Evolutionary conservation across 1,140 invertebrate genomes (phyloP).

Genomic region (Tribolium madens): DNA sequence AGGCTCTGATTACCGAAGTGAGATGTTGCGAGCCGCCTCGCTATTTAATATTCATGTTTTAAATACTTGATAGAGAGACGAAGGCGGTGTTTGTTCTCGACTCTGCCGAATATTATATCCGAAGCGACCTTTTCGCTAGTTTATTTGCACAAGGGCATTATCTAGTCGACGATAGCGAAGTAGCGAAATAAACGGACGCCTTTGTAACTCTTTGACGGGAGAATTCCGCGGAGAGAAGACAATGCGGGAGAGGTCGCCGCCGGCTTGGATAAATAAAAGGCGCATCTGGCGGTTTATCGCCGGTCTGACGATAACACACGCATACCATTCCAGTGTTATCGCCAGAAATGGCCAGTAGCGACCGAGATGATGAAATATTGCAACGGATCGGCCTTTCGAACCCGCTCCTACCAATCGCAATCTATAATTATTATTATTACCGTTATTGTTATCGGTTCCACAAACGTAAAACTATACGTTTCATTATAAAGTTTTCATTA

Average conservation of each 20-base stretch:
- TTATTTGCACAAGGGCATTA: slow-evolving; percentile 8
- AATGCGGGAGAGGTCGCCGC: slow-evolving; percentile 9
- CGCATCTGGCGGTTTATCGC: slow-evolving; percentile 14
- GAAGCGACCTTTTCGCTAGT: background rate
- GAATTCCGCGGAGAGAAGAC: slow-evolving; percentile 15
- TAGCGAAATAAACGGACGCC: background rate
- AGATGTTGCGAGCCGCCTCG: slow-evolving; percentile 31
- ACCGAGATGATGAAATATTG: background rate
- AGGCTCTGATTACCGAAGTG: slow-evolving; percentile 36
- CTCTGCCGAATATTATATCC: slow-evolving; percentile 7
- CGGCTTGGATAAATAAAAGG: slow-evolving; percentile 5
- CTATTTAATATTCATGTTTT: slow-evolving; percentile 38
- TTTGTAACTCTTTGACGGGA: slow-evolving; percentile 6
- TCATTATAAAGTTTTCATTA: background rate
- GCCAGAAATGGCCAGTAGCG: background rate
- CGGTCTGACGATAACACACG: background rate
- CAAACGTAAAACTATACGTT: background rate
- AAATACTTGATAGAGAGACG: slow-evolving; percentile 30
- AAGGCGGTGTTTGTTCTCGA: background rate
- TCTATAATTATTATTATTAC: background rate
- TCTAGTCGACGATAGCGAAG: slow-evolving; percentile 13
- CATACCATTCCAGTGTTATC: background rate
- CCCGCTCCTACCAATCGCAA: background rate
- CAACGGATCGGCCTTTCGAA: background rate
- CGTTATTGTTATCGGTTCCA: background rate